phyloP scores from a whole-genome alignment of 2,888 invertebrate species.

The Junonia oenone region DNA sequence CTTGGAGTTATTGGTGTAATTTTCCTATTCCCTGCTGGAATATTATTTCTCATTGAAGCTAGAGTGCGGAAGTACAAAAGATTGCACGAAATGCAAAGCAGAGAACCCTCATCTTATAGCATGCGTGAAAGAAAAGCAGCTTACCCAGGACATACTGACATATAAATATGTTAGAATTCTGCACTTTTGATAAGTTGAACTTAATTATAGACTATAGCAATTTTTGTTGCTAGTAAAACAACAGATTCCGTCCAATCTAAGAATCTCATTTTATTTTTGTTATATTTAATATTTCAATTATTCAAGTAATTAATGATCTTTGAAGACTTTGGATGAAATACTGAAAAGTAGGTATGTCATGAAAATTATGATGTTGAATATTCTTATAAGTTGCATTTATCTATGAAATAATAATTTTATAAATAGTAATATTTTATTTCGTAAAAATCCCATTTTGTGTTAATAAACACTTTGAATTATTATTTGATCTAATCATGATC shows the following conservation, averaged over 20 bases:
- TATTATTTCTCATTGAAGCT: conserved; percentile 90
- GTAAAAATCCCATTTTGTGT: no score
- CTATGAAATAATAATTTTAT: no score
- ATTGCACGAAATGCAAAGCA: conserved; percentile 84
- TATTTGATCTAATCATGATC: no score
- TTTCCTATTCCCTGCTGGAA: conserved; percentile 86
- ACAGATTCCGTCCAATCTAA: conserved; percentile 2
- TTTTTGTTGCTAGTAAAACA: neutral
- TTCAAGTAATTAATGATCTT: no score
- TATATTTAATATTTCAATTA: neutral
- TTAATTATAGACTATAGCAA: neutral
- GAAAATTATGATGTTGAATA: no score
- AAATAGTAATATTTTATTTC: no score
- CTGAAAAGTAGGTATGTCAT: no score
- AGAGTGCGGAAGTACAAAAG: conserved; percentile 87
- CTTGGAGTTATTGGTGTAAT: conserved; percentile 90
- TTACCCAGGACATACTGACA: conserved; percentile 84
- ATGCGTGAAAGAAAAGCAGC: conserved; percentile 83
- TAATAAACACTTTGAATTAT: no score
- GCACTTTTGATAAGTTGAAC: neutral
- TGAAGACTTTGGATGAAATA: no score
- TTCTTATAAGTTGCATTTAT: no score
- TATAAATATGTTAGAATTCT: conserved; percentile 66
- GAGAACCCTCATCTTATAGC: conserved; percentile 83
- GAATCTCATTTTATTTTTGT: neutral